Percentiles rank a stretch among this genome's conserved stretches.
Evolutionary conservation across 1,140 invertebrate species (phyloP).

Genomic region (Campoletis sonorensis): DNA sequence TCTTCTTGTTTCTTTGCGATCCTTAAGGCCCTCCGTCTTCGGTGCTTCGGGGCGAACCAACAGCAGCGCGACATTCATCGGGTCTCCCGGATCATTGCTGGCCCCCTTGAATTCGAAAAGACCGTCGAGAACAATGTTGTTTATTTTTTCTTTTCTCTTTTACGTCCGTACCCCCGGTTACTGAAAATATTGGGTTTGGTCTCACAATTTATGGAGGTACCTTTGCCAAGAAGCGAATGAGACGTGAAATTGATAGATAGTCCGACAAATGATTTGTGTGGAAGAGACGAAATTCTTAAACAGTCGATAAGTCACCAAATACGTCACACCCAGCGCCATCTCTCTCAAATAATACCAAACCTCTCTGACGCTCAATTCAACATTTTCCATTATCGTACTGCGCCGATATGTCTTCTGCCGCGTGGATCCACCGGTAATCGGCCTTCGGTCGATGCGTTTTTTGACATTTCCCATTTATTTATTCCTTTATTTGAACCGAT

Average conservation of each 20-base stretch:
- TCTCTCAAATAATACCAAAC: not conserved
- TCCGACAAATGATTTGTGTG: not conserved
- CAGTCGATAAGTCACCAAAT: not conserved
- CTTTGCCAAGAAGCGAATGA: slow-evolving; percentile 13
- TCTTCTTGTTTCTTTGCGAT: slow-evolving; percentile 33
- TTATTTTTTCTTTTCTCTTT: slow-evolving; percentile 9
- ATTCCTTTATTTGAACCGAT: not conserved
- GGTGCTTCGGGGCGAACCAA: slow-evolving; percentile 28
- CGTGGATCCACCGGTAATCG: not conserved
- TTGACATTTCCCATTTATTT: not conserved
- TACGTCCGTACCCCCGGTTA: not conserved
- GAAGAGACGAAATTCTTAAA: not conserved
- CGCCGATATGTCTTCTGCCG: not conserved
- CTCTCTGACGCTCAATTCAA: not conserved
- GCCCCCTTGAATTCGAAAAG: not conserved
- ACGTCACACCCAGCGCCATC: slow-evolving; percentile 33
- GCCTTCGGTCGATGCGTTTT: not conserved
- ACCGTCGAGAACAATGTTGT: slow-evolving; percentile 19
- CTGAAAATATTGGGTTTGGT: not conserved
- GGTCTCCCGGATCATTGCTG: slow-evolving; percentile 6
- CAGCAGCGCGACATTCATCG: slow-evolving; percentile 17
- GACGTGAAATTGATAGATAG: slow-evolving; percentile 14
- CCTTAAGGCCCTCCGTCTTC: slow-evolving; percentile 11
- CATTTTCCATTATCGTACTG: not conserved
- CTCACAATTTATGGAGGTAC: slow-evolving; percentile 1